Percentiles rank a stretch among this genome's conserved stretches.
These are phyloP conservation scores for Parauchenoglanis punctatus DNA, from an alignment of 2,797 vertebrate species.

Conservation along the genomic window DNA sequence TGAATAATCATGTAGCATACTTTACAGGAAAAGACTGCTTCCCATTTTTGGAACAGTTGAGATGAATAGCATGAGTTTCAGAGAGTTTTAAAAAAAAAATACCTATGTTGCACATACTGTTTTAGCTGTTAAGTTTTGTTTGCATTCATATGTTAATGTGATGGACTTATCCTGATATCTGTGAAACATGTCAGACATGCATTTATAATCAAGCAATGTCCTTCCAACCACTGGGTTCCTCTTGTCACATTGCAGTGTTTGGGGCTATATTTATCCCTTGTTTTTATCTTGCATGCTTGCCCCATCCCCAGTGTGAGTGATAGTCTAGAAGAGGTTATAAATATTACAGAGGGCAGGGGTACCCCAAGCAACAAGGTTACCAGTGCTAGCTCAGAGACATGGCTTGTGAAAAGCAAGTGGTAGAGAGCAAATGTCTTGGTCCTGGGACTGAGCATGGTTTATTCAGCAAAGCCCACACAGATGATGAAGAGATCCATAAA, in stretches of 20 bases:
- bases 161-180: background rate
- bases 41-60: background rate
- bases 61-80: background rate
- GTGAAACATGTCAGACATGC: background rate
- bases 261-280: slow-evolving; percentile 53
- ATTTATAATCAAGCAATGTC: background rate
- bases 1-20: background rate
- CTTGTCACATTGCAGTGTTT: slow-evolving; percentile 14
- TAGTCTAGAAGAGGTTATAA: slow-evolving; percentile 48
- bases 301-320: slow-evolving; percentile 47
- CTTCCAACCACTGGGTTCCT: background rate
- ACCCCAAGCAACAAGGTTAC: slow-evolving; percentile 33
- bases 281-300: slow-evolving; percentile 58
- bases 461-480: background rate
- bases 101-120: background rate
- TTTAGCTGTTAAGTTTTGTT: background rate
- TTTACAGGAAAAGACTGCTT: background rate
- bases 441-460: background rate
- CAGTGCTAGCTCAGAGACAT: slow-evolving; percentile 13
- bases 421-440: slow-evolving; percentile 23
- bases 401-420: slow-evolving; percentile 15
- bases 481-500: slow-evolving; percentile 43
- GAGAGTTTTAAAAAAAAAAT: background rate
- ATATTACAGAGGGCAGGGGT: slow-evolving; percentile 57
- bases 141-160: background rate